phyloP scores from a whole-genome alignment of 1,140 invertebrate species.

The Solenopsis invicta region DNA sequence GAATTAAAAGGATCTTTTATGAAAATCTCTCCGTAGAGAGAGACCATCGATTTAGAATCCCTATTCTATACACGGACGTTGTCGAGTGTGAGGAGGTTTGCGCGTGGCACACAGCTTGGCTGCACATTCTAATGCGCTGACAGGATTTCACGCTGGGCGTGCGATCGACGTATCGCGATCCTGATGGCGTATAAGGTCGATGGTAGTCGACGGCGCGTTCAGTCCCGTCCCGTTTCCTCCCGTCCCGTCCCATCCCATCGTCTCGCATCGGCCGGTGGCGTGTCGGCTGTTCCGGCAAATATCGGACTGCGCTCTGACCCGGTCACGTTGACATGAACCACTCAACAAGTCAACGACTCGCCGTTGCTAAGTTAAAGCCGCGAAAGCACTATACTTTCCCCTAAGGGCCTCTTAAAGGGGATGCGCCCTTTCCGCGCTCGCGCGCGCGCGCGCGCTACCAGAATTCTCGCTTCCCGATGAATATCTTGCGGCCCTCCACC shows the following conservation, averaged over 20 bases:
- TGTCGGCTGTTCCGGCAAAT: conserved; percentile 40
- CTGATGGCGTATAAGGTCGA: conserved; percentile 44
- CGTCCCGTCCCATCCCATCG: conserved; percentile 7
- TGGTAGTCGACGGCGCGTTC: conserved; percentile 29
- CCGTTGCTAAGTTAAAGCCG: conserved; percentile 75
- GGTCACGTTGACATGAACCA: conserved; percentile 78
- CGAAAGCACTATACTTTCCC: conserved; percentile 69
- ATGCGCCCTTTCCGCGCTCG: conserved; percentile 55
- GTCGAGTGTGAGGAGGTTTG: background rate
- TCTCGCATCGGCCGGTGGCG: conserved; percentile 28
- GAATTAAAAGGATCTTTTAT: background rate
- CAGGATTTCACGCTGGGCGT: conserved; percentile 43
- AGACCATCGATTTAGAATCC: background rate
- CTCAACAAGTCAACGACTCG: conserved; percentile 80
- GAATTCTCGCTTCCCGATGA: background rate
- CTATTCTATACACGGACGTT: background rate
- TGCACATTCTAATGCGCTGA: conserved; percentile 35
- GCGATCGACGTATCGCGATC: conserved; percentile 37
- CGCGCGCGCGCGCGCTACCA: background rate
- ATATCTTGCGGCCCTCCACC: background rate
- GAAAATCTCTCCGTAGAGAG: background rate
- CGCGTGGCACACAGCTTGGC: conserved; percentile 1
- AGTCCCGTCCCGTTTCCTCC: background rate
- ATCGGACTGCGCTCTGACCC: conserved; percentile 73
- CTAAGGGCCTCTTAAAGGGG: conserved; percentile 75